A percentile compares a stretch with the other conserved stretches of the same genome.
Conservation (phyloP, 2,888 invertebrate species). For the Phasia obesa region DNA sequence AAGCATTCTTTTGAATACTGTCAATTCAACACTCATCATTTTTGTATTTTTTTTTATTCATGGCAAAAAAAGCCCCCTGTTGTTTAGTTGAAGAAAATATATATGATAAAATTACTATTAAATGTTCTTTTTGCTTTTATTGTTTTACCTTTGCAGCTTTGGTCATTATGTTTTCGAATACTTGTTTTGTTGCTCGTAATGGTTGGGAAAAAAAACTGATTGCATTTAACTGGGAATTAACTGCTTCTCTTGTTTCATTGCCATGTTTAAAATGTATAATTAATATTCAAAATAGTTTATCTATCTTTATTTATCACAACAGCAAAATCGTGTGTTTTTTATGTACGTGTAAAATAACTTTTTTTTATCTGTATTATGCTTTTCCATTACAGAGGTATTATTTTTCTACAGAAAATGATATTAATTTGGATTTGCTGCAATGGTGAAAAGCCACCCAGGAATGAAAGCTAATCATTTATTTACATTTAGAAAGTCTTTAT, state of each 20-base stretch:
- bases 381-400: slow-evolving; percentile 10
- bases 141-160: background rate
- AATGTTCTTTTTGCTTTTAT: slow-evolving; percentile 25
- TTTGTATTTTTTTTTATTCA: background rate
- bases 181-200: slow-evolving; percentile 10
- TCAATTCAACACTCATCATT: background rate
- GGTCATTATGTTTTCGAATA: background rate
- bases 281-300: slow-evolving; percentile 66
- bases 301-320: slow-evolving; percentile 55
- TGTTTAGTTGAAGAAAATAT: slow-evolving; percentile 37
- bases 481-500: slow-evolving; percentile 61
- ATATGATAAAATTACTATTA: slow-evolving; percentile 50
- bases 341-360: background rate
- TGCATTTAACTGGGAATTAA: slow-evolving; percentile 52
- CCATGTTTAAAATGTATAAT: slow-evolving; percentile 64
- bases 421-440: background rate
- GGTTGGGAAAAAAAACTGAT: slow-evolving; percentile 26
- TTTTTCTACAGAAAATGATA: slow-evolving; percentile 17
- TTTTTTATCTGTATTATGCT: background rate
- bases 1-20: slow-evolving; percentile 7
- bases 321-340: slow-evolving; percentile 51
- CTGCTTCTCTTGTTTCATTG: slow-evolving; percentile 60
- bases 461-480: slow-evolving; percentile 57
- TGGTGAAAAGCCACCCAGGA: slow-evolving; percentile 55
- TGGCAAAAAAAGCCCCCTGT: slow-evolving; percentile 27